Evolutionary conservation across 2,113 vertebrate genomes (phyloP), one percentile per base, ranked within the genome.

Genomic region (Chionodraco myersi): DNA sequence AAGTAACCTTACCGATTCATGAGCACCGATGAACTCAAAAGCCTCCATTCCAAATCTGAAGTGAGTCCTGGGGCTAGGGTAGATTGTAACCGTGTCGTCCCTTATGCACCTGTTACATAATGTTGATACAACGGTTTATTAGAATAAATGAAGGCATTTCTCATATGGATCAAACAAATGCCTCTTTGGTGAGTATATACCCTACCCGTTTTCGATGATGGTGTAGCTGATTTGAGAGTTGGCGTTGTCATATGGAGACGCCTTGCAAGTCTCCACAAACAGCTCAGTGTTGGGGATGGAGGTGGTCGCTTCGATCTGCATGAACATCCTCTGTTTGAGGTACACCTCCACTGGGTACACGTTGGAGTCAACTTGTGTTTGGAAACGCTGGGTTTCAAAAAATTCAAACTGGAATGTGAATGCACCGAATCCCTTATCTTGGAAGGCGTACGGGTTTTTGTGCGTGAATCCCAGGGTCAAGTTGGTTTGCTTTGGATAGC

Each of bases 251-350:
- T 85, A 87, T 1, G 93, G 91, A 4, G 89, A 89, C 0, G 90
- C 90, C 44, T 14, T 91, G 83, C 91, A 92, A 48, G 90, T 88
- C 71, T 93, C 91, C 47, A 93, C 86, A 70, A 93, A 93, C 52
- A 93, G 71, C 75, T 72, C 79, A 1, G 85, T 75, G 51, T 86
- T 67, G 21, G 88, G 86, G 62, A 91, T 75, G 26, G 74, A 67
- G 0, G 91, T 58, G 12, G 77, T 58, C 0, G 84, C 86, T 7
- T 82, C 56, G 47, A 93, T 92, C 76, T 91, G 85, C 82, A 92
- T 88, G 67, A 75, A 91, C 12, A 93, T 72, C 79, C 72, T 83
- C 16, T 93, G 82, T 62, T 80, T 80, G 45, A 93, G 80, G 41
- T 80, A n/a, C 15, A 92, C 87, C 14, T 92, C 58, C 69, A 92